These are phyloP conservation scores for Probosciger aterrimus DNA, from an alignment of 2,113 vertebrate genomes.

Conservation along the genomic window DNA sequence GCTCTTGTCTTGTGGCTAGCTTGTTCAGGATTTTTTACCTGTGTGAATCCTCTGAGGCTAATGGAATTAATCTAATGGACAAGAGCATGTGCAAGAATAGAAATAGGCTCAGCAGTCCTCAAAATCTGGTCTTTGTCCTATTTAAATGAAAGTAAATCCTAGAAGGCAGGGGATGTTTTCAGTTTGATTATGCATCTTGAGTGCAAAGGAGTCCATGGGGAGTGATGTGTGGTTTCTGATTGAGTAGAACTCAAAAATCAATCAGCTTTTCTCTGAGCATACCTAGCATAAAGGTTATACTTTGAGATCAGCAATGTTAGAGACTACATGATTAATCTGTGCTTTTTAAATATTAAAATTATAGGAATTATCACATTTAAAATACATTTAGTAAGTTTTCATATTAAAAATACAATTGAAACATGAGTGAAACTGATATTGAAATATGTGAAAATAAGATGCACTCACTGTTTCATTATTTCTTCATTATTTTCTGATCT, in stretches of 20 bases:
- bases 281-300: background rate
- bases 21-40: background rate
- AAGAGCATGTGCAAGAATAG: background rate
- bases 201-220: background rate
- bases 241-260: background rate
- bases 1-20: background rate
- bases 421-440: background rate
- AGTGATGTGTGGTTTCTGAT: background rate
- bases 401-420: slow-evolving; percentile 7
- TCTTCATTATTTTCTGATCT: background rate
- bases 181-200: background rate
- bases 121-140: background rate
- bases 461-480: background rate
- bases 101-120: background rate
- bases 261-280: background rate
- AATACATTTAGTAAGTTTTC: background rate
- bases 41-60: background rate
- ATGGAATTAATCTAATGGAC: background rate
- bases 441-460: background rate
- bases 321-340: background rate
- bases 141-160: background rate
- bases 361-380: background rate
- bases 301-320: background rate
- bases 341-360: background rate
- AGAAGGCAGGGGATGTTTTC: background rate